Percentiles rank a stretch among this genome's conserved stretches.
These are phyloP conservation scores for Xestia c-nigrum DNA, from an alignment of 2,888 invertebrate genomes.

Conservation along the genomic window DNA sequence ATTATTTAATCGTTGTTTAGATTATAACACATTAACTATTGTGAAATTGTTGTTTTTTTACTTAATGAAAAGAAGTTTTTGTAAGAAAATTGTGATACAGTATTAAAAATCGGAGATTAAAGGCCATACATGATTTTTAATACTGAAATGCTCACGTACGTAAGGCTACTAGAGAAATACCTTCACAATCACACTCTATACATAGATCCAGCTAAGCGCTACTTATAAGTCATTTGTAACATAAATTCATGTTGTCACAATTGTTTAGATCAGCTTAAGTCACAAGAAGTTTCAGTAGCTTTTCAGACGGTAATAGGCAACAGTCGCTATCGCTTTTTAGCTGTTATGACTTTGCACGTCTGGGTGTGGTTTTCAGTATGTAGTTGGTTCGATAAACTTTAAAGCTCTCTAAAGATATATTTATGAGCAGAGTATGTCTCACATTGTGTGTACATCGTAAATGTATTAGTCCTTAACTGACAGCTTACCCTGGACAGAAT, in stretches of 20 bases:
- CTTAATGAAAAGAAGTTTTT: not conserved
- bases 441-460: not conserved
- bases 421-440: conserved; percentile 12
- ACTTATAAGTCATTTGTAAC: conserved; percentile 17
- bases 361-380: not conserved
- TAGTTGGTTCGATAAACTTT: conserved; percentile 1
- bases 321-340: not conserved
- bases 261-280: conserved; percentile 15
- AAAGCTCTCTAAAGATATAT: conserved; percentile 45
- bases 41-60: not conserved
- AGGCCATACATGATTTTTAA: conserved; percentile 25
- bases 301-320: no score
- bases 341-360: not conserved
- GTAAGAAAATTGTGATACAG: not conserved
- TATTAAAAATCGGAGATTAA: conserved; percentile 21
- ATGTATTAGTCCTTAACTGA: not conserved
- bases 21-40: not conserved
- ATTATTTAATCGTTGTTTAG: not conserved
- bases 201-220: conserved; percentile 1
- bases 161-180: conserved; percentile 2
- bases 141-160: not conserved
- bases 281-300: not conserved
- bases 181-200: conserved; percentile 17
- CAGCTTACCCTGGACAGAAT: not conserved
- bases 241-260: conserved; percentile 38